phyloP scores from a whole-genome alignment of 1,140 invertebrate genomes.

The Acromyrmex heyeri region DNA sequence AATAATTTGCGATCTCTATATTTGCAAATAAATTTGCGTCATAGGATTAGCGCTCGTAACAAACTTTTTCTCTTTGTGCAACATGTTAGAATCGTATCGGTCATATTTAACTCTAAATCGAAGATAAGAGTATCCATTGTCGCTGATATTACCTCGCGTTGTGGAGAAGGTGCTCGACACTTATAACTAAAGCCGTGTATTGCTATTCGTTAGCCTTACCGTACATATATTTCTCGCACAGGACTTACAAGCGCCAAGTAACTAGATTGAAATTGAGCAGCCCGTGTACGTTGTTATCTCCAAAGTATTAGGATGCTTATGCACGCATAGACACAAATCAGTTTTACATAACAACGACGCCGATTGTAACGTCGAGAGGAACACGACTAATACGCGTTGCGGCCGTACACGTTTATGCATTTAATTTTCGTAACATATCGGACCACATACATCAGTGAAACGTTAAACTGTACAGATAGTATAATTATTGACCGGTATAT shows the following conservation, averaged over 20 bases:
- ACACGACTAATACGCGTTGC: background rate
- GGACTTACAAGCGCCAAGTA: constrained; percentile 19
- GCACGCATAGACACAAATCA: constrained; percentile 18
- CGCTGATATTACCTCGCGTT: constrained; percentile 2
- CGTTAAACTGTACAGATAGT: constrained; percentile 25
- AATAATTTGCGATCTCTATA: too few relatives aligned
- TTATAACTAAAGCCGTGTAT: constrained; percentile 12
- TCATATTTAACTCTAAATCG: background rate
- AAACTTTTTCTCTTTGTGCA: too few relatives aligned
- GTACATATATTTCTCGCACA: background rate
- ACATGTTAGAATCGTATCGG: background rate
- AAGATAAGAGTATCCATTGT: constrained; percentile 4
- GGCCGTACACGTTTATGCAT: constrained; percentile 5
- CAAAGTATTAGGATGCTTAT: constrained; percentile 27
- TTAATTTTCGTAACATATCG: constrained; percentile 56
- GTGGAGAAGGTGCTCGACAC: background rate
- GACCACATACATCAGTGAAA: constrained; percentile 28
- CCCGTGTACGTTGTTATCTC: background rate
- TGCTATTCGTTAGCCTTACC: constrained; percentile 1
- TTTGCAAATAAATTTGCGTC: too few relatives aligned
- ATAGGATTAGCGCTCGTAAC: too few relatives aligned
- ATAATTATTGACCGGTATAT: constrained; percentile 44
- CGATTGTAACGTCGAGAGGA: constrained; percentile 29
- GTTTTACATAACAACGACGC: constrained; percentile 39
- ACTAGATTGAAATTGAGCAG: constrained; percentile 40